These are phyloP conservation scores for Callyntrura sp. DNA, from an alignment of 2,888 invertebrate species.

Conservation along the genomic window DNA sequence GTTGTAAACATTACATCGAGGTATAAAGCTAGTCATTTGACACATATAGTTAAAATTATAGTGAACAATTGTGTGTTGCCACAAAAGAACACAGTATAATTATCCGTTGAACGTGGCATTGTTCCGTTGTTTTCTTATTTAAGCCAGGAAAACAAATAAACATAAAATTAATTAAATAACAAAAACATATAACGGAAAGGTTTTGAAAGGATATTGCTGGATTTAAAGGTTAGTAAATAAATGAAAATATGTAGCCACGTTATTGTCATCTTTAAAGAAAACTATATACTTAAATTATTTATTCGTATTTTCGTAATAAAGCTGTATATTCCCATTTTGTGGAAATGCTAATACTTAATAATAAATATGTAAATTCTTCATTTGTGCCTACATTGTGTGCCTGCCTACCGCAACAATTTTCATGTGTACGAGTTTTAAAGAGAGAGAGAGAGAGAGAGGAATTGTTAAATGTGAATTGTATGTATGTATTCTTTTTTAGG, in stretches of 20 bases:
- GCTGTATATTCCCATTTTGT: conserved; percentile 19
- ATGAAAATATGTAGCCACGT: background rate
- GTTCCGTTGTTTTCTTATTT: too few species aligned
- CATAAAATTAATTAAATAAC: too few species aligned
- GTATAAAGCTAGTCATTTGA: too few species aligned
- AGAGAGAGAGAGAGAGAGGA: too few species aligned
- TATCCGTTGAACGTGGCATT: too few species aligned
- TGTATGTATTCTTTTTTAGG: background rate
- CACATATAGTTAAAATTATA: too few species aligned
- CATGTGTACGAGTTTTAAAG: background rate
- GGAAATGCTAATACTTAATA: conserved; percentile 29
- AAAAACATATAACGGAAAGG: too few species aligned
- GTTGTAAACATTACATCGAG: too few species aligned
- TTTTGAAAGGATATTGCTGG: background rate
- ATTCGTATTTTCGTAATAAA: background rate
- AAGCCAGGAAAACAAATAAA: too few species aligned
- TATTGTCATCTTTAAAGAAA: background rate
- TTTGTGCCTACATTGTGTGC: background rate
- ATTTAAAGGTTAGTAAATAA: conserved; percentile 33
- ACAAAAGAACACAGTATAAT: too few species aligned
- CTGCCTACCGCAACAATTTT: conserved; percentile 35
- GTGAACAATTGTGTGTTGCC: too few species aligned
- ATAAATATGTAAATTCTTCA: conserved; percentile 4
- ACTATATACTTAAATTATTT: background rate
- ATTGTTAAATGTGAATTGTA: too few species aligned